Evolutionary conservation across 2,797 vertebrate genomes (phyloP).

Genomic region (Hylomyscus alleni): DNA sequence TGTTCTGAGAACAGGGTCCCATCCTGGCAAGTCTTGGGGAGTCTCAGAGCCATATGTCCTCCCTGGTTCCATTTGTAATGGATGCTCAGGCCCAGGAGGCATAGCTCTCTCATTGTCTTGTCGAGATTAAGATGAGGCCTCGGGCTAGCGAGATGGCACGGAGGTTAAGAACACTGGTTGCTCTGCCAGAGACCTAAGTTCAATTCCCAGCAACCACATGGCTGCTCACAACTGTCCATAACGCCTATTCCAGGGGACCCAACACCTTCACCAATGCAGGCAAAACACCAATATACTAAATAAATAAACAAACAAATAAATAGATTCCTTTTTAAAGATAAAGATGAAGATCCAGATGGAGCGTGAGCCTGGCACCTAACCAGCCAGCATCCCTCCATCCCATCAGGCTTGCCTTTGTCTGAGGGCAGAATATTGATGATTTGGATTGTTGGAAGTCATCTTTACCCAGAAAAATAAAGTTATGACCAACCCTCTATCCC

Average conservation of each 20-base stretch:
- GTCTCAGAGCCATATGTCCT: background rate
- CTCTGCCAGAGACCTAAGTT: background rate
- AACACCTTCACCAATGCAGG: background rate
- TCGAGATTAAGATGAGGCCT: background rate
- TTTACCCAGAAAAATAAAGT: background rate
- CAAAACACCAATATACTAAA: background rate
- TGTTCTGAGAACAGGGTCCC: background rate
- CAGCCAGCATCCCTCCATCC: fast-evolving
- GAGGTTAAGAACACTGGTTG: background rate
- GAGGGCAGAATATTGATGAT: background rate
- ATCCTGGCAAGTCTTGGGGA: background rate
- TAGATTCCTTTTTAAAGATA: background rate
- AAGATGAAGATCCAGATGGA: background rate
- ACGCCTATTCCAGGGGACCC: background rate
- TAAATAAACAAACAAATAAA: too few species aligned
- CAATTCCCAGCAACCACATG: background rate
- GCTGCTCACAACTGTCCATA: background rate
- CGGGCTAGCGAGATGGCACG: background rate
- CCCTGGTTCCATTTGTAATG: background rate
- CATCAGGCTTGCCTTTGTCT: background rate
- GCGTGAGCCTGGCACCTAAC: fast-evolving
- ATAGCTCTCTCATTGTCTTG: background rate
- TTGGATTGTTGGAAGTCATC: background rate
- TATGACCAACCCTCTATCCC: background rate
- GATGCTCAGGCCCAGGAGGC: background rate